Conservation (phyloP, 2,888 invertebrate genomes). For the Phania funesta region DNA sequence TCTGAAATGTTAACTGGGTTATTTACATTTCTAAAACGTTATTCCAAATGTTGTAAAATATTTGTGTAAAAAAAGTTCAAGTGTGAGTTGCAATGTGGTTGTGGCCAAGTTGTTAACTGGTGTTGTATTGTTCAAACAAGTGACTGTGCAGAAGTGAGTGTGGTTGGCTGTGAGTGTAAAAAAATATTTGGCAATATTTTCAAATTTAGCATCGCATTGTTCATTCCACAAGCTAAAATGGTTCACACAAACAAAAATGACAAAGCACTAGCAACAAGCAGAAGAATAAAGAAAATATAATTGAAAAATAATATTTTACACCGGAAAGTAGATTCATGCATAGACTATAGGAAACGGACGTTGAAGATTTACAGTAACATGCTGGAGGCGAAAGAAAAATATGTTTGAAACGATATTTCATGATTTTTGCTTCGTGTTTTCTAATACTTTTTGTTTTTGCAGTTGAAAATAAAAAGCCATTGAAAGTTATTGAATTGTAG, state of each 20-base stretch:
- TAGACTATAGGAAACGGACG: not conserved
- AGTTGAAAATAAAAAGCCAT: too few relatives aligned
- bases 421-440: not conserved
- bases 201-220: not conserved
- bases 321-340: too few relatives aligned
- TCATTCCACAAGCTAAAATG: not conserved
- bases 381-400: not conserved
- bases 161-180: not conserved
- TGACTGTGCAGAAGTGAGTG: not conserved
- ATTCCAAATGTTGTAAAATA: too few relatives aligned
- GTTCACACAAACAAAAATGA: not conserved
- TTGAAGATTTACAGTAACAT: not conserved
- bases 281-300: not conserved
- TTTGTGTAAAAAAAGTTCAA: too few relatives aligned
- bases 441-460: too few relatives aligned
- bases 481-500: too few relatives aligned
- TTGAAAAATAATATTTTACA: not conserved
- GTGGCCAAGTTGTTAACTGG: slow-evolving; percentile 8
- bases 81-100: not conserved
- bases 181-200: not conserved
- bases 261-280: not conserved
- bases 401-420: not conserved
- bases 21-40: not conserved
- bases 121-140: slow-evolving; percentile 1
- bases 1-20: not conserved